Base-by-base conservation (phyloP, 2,797 vertebrate species). In the Monodelphis domestica region DNA sequence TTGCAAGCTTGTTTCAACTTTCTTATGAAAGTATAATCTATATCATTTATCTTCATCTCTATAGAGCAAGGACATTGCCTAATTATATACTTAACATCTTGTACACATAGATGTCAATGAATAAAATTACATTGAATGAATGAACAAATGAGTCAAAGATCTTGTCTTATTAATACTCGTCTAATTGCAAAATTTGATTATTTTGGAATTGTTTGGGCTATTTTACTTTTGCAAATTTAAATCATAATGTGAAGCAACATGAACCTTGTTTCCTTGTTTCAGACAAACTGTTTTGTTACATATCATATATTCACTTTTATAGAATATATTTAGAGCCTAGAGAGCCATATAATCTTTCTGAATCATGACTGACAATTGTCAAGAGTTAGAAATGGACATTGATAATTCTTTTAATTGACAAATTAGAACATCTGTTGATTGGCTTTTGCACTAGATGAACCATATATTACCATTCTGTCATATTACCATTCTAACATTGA, bases 391-490 rank as follows among this genome's bases (percentile, higher is more conserved):
- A 89, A 21, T 17, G 88, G 45, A 30, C 1, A 45, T 17, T 91
- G 21, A 45, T 21, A 50, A 50, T 21, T 14, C 50, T 33, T 56
- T 92, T 59, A 92, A 92, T 87, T 51, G 26, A 88, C 52, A 91
- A 51, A 90, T 70, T 21, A 94, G 21, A 94, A 52, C 5, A 12
- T 59, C 9, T 93, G 54, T 17, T 57, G 17, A 88, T 54, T 94
- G 93, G 29, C 89, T 21, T 88, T 88, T 91, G 93, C 29, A 92
- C 21, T 50, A 89, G 14, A 9, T 12, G 95, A 90, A 4, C 93
- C 93, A 53, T 54, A 87, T 93, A 28, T n/a, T n/a, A n/a, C n/a
- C n/a, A n/a, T n/a, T n/a, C n/a, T n/a, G n/a, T n/a, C n/a, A 2
- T 12, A 59, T 91, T 94, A 84, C 0, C 52, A 90, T 12, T 70